These are phyloP conservation scores for Papilio machaon DNA, from an alignment of 1,140 invertebrate species.

Conservation along the genomic window DNA sequence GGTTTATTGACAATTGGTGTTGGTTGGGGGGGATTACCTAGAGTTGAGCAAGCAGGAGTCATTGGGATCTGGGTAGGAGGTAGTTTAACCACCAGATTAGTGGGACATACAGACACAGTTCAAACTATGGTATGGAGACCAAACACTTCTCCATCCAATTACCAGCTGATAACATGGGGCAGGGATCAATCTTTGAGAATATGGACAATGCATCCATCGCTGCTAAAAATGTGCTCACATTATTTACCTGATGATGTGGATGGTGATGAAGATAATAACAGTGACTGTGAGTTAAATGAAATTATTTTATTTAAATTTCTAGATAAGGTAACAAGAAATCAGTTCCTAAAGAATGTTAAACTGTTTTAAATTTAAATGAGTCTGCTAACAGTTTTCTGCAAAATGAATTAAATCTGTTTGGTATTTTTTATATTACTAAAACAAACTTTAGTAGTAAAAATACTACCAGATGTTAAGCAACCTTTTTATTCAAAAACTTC, in stretches of 20 bases:
- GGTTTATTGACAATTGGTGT: constrained; percentile 93
- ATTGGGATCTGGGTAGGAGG: constrained; percentile 80
- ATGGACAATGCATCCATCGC: constrained; percentile 93
- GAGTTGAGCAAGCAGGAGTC: constrained; percentile 79
- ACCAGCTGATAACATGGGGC: constrained; percentile 97
- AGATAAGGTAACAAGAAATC: neutral
- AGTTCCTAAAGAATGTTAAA: neutral
- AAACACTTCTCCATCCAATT: constrained; percentile 85
- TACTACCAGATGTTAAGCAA: no score
- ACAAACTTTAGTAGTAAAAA: no score
- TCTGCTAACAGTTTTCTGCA: no score
- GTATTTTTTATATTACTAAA: no score
- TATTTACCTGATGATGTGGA: constrained; percentile 81
- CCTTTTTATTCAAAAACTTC: no score
- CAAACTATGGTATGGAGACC: constrained; percentile 97
- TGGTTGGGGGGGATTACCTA: constrained; percentile 78
- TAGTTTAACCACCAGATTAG: constrained; percentile 84
- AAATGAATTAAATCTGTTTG: no score
- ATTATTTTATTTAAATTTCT: neutral
- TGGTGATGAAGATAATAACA: constrained; percentile 75
- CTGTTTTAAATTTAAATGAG: no score
- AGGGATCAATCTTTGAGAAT: constrained; percentile 95
- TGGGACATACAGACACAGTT: constrained; percentile 96
- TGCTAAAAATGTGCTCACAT: constrained; percentile 88
- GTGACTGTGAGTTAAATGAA: constrained; percentile 68